Percentiles rank a stretch among this genome's conserved stretches.
Evolutionary conservation across 2,888 invertebrate genomes (phyloP).

Genomic region (Drosophila basisetae): DNA sequence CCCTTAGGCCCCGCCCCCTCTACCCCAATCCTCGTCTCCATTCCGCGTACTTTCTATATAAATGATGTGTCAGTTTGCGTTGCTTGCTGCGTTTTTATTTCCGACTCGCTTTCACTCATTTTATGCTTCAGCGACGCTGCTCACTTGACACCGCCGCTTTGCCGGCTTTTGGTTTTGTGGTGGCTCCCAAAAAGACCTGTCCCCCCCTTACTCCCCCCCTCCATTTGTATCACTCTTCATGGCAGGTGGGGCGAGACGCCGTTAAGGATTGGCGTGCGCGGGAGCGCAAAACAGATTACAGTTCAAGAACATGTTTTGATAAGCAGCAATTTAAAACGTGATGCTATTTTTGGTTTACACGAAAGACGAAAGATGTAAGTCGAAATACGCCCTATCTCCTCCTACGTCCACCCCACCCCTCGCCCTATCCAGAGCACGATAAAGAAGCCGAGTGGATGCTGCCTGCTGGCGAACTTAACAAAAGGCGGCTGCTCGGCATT

Average conservation of each 20-base stretch:
- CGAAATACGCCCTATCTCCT: constrained; percentile 9
- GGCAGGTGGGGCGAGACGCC: constrained; percentile 38
- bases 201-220: not conserved
- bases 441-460: constrained; percentile 18
- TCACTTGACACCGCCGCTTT: constrained; percentile 63
- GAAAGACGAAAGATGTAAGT: constrained; percentile 14
- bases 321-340: constrained; percentile 83
- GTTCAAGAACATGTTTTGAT: constrained; percentile 81
- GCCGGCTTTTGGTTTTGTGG: constrained; percentile 64
- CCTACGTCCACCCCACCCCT: constrained; percentile 1
- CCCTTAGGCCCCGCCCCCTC: constrained; percentile 7
- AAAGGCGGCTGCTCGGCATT: constrained; percentile 28
- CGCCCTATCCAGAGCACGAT: not conserved
- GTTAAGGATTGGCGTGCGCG: constrained; percentile 52
- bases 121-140: constrained; percentile 67
- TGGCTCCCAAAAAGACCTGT: constrained; percentile 23
- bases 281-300: constrained; percentile 79
- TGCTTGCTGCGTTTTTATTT: constrained; percentile 76
- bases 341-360: constrained; percentile 78
- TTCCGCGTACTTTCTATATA: constrained; percentile 51
- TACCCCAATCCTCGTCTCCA: not conserved
- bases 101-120: constrained; percentile 73
- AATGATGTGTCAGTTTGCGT: constrained; percentile 82
- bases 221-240: not conserved
- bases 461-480: constrained; percentile 43